phyloP scores from a whole-genome alignment of 2,113 vertebrate species.

The Pedionomus torquatus region DNA sequence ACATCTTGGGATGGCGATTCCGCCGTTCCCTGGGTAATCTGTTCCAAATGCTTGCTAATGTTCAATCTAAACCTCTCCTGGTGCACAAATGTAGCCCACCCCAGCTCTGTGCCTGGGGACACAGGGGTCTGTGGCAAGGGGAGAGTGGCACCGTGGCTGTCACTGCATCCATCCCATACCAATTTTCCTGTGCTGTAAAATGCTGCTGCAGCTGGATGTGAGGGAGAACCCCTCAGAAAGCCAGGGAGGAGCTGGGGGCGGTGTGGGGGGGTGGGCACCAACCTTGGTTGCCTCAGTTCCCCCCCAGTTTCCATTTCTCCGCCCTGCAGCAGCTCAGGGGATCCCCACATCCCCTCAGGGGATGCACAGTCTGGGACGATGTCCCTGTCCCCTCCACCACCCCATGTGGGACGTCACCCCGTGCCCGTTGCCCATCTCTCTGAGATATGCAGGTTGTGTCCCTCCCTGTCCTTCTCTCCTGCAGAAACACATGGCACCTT shows the following conservation, averaged over 20 bases:
- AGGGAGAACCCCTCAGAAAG: background rate
- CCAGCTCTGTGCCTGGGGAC: background rate
- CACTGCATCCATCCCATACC: fast-evolving
- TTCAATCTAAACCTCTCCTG: background rate
- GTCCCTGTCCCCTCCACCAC: background rate
- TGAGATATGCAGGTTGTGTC: fast-evolving
- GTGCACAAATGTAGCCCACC: too few species aligned
- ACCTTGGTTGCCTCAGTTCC: background rate
- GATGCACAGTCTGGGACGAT: fast-evolving
- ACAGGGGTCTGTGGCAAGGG: too few species aligned
- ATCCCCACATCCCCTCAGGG: fast-evolving
- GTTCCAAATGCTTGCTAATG: background rate
- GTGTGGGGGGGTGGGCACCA: fast-evolving
- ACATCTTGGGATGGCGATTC: background rate
- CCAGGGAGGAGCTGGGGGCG: background rate
- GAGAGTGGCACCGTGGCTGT: fast-evolving
- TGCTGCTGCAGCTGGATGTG: fast-evolving
- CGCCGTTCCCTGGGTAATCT: background rate
- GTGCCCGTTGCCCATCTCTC: fast-evolving
- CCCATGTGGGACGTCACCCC: fast-evolving
- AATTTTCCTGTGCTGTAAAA: background rate
- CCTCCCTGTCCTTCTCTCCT: background rate
- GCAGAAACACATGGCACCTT: background rate
- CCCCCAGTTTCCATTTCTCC: background rate
- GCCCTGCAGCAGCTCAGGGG: background rate